Conservation (phyloP, 2,888 invertebrate genomes). For the Caenorhabditis macrosperma region DNA sequence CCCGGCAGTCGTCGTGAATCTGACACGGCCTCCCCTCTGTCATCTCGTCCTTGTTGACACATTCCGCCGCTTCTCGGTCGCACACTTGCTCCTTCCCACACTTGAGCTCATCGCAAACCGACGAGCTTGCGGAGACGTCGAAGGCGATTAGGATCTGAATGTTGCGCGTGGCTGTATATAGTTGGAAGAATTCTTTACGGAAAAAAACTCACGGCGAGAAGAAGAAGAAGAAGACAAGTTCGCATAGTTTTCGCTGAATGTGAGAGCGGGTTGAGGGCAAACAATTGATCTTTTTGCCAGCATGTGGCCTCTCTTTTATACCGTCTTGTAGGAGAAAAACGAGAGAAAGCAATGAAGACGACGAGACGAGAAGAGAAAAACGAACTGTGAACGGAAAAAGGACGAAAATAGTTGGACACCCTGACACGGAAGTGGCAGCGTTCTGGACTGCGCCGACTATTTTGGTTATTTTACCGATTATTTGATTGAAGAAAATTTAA, state of each 20-base stretch:
- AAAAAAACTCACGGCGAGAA: not conserved
- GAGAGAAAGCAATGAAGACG: too few relatives aligned
- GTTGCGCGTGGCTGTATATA: not conserved
- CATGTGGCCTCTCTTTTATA: slow-evolving; percentile 1
- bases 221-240: not conserved
- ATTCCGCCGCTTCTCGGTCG: slow-evolving; percentile 26
- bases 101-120: slow-evolving; percentile 20
- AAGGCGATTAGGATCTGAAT: slow-evolving; percentile 4
- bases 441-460: too few relatives aligned
- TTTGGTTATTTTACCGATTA: too few relatives aligned
- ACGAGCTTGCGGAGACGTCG: not conserved
- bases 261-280: slow-evolving; percentile 1
- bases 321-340: not conserved
- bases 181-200: not conserved
- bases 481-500: too few relatives aligned
- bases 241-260: not conserved
- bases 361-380: not conserved
- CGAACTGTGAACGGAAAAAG: not conserved
- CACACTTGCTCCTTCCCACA: slow-evolving; percentile 24
- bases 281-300: slow-evolving; percentile 4
- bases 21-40: slow-evolving; percentile 42
- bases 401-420: not conserved
- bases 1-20: slow-evolving; percentile 35
- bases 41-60: slow-evolving; percentile 37
- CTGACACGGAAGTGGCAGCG: too few relatives aligned